Base-by-base conservation (phyloP, 2,113 vertebrate genomes). In the Podiceps cristatus region DNA sequence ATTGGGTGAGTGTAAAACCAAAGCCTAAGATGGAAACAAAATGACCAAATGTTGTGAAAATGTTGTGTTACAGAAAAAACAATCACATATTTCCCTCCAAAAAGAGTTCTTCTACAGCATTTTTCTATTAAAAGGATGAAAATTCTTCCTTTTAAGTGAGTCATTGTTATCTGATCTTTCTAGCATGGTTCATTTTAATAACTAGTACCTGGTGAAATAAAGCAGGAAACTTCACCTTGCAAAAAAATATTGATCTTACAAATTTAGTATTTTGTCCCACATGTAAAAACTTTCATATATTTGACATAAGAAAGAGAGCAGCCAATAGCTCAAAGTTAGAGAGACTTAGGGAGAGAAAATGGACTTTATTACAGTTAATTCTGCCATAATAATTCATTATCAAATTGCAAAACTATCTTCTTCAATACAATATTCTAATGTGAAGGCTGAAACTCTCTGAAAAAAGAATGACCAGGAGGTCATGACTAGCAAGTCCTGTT, bases 1-100 rank as follows among this genome's bases (percentile, higher is more conserved):
- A 35, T 25, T 18, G 25, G 5, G 8, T 37, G 31, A 67, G 10
- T 27, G 25, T n/a, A 67, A 64, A 67, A 63, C 11, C 7, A 52
- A 78, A 82, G 35, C 13, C 52, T 49, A 56, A 79, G 8, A 62
- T 25, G 10, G 56, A 76, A 93, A 66, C 2, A 28, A 72, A 79
- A 68, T 28, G 8, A 55, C 13, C 4, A 29, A 52, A 18, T 7
- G 3, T 8, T 80, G n/a, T 63, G 24, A 67, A 84, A 84, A 50
- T 0, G 0, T 22, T 28, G 4, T n/a, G 18, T 18, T 68, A 13
- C 5, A 76, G n/a, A 58, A 88, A 86, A 42, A 2, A 6, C 22
- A 83, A 7, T 17, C 2, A 1, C 31, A 6, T 58, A 44, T 90
- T 90, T 76, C 14, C 50, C 31, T 77, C 73, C 9, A 50, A 40